Conservation (phyloP, 2,113 vertebrate genomes). For the Podilymbus podiceps region DNA sequence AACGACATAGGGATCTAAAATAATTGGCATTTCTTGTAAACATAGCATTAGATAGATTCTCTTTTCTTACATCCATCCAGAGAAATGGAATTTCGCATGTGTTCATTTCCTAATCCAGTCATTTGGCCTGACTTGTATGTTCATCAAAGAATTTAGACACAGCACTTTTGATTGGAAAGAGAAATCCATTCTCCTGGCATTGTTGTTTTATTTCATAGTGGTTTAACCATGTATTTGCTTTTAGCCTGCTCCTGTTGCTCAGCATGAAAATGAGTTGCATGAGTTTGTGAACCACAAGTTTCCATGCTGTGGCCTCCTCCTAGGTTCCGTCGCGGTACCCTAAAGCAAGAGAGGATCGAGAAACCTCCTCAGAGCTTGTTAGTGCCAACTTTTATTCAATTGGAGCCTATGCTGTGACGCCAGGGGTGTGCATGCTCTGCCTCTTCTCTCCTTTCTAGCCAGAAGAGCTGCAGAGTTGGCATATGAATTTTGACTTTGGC, state of each 20-base stretch:
- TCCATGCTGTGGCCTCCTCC: neutral
- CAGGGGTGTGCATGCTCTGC: neutral
- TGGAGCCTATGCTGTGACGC: neutral
- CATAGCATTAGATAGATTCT: neutral
- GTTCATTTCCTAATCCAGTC: neutral
- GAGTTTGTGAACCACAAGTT: neutral
- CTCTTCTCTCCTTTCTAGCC: neutral
- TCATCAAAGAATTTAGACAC: slow-evolving; percentile 46
- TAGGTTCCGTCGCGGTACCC: neutral
- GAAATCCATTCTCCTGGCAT: neutral
- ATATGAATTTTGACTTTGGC: neutral
- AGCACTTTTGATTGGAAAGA: neutral
- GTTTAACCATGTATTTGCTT: neutral
- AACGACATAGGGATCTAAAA: neutral
- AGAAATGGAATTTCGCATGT: slow-evolving; percentile 15
- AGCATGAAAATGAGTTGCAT: neutral
- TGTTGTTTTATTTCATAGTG: slow-evolving; percentile 17
- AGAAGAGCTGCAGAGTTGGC: neutral
- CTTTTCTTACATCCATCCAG: neutral
- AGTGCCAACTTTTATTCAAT: neutral
- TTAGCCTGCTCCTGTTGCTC: neutral
- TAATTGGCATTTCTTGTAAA: slow-evolving; percentile 20
- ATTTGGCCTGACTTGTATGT: neutral
- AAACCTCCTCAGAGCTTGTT: neutral
- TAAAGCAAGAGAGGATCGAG: neutral